phyloP scores from a whole-genome alignment of 2,797 vertebrate genomes.

The Hephaestus fuliginosus region DNA sequence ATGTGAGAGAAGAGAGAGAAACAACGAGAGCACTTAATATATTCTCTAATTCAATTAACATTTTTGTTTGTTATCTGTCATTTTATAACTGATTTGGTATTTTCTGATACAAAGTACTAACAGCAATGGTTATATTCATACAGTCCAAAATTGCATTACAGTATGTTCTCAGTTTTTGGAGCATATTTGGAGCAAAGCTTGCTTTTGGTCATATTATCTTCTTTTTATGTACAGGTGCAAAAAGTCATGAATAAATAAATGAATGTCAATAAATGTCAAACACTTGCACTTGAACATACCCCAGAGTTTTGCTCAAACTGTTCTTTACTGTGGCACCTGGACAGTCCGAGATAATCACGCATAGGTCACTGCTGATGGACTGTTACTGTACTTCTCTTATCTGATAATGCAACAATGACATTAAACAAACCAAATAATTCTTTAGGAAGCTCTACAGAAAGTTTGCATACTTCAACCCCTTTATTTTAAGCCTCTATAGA shows the following conservation, averaged over 20 bases:
- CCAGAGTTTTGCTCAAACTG: not conserved
- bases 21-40: not conserved
- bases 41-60: not conserved
- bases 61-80: not conserved
- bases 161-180: not conserved
- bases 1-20: constrained; percentile 11
- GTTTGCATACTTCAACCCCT: not conserved
- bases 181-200: too few species aligned
- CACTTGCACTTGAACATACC: not conserved
- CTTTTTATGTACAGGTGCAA: not conserved
- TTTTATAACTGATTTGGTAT: not conserved
- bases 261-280: not conserved
- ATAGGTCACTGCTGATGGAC: not conserved
- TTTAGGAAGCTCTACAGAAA: not conserved
- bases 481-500: too few species aligned
- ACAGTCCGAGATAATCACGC: not conserved
- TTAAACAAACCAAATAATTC: not conserved
- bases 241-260: too few species aligned
- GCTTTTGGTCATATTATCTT: too few species aligned
- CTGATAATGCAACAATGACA: not conserved
- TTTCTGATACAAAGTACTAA: not conserved
- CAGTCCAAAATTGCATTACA: not conserved
- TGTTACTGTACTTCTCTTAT: not conserved
- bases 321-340: not conserved
- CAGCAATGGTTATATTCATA: not conserved